phyloP scores from a whole-genome alignment of 2,797 vertebrate genomes.

The Bucorvus abyssinicus region DNA sequence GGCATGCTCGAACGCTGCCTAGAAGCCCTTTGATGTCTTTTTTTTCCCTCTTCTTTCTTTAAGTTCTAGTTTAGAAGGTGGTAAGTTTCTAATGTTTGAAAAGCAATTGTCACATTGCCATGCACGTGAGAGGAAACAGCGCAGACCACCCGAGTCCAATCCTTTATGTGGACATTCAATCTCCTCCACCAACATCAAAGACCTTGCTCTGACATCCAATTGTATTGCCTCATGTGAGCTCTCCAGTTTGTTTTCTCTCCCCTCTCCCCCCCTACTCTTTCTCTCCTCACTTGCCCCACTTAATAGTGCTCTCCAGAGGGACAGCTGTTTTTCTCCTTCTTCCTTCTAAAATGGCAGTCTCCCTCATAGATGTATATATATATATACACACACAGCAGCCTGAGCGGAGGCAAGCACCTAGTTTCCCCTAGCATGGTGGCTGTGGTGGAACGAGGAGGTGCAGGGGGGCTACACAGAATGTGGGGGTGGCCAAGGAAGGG shows the following conservation, averaged over 20 bases:
- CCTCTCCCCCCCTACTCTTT: neutral
- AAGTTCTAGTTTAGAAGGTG: slow-evolving; percentile 6
- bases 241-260: neutral
- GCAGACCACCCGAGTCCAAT: slow-evolving; percentile 25
- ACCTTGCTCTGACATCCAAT: neutral
- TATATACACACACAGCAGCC: neutral
- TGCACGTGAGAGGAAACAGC: slow-evolving; percentile 21
- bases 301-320: neutral
- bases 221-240: neutral
- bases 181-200: slow-evolving; percentile 45
- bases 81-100: slow-evolving; percentile 33
- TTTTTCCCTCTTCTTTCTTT: neutral
- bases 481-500: fast-evolving
- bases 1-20: neutral
- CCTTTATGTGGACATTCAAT: slow-evolving; percentile 59
- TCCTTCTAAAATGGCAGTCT: neutral
- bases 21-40: neutral
- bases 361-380: neutral
- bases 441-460: fast-evolving
- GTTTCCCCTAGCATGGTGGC: neutral
- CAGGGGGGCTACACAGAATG: neutral
- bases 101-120: slow-evolving; percentile 14
- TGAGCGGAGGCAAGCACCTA: fast-evolving
- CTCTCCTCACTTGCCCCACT: neutral
- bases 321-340: neutral